Base-by-base conservation (phyloP, 2,797 vertebrate species). In the Columba guinea region DNA sequence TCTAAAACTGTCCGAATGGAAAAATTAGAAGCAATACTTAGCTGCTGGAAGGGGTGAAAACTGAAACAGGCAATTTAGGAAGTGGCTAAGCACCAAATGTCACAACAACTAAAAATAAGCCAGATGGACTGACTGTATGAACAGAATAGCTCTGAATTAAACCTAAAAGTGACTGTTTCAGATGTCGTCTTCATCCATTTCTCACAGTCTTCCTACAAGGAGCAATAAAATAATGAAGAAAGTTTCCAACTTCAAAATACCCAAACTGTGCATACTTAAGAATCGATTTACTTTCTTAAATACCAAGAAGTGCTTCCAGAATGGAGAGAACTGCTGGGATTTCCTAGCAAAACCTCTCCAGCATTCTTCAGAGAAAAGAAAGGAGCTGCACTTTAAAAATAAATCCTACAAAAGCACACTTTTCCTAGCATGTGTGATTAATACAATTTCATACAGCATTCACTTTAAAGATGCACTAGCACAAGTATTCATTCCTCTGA, bases 261-360 rank as follows among this genome's bases (percentile, higher is more conserved):
- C 21, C 17, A 6, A 71, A 73, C 41, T n/a, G 39, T 82, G 77
- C 90, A 39, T 82, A 90, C 28, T 90, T 75, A 30, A 80, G 75
- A 79, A 94, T 41, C 60, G 64, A 87, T 95, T 95, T 91, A 59
- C 74, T 88, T 93, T 87, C 64, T 84, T 62, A 83, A 95, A 89
- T 53, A 68, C 78, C 84, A 90, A 75, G 32, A 94, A 94, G 34
- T 26, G 17, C 48, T 86, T 58, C 69, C n/a, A 76, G 76, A 90
- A 86, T 32, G 44, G 69, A 68, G 51, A 88, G 73, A 76, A 84
- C 65, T 77, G 84, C 56, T 69, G 76, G 91, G 79, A 91, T 78
- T 94, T 91, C 73, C 73, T 41, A 92, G 48, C 79, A 92, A 70
- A 92, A 87, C 37, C 79, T 83, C 55, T 91, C 30, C 41, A 46